Evolutionary conservation across 2,888 invertebrate species (phyloP).

Genomic region (Carpatolechia fugitivella): DNA sequence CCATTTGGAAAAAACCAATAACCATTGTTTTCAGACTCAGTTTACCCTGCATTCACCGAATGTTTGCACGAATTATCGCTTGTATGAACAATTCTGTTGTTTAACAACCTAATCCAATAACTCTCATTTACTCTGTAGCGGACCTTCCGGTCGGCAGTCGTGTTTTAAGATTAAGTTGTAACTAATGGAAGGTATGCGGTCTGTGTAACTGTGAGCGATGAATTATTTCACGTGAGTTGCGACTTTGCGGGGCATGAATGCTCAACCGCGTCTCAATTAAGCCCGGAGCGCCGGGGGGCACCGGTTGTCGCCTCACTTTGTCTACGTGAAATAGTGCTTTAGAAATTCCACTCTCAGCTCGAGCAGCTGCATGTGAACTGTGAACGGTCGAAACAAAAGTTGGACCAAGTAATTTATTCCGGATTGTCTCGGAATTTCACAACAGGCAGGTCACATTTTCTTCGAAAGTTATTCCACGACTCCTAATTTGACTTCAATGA

Average conservation of each 20-base stretch:
- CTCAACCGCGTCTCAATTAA: conserved; percentile 55
- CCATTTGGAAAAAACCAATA: conserved; percentile 69
- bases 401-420: conserved; percentile 48
- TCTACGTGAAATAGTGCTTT: conserved; percentile 48
- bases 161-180: conserved; percentile 25
- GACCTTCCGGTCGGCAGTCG: conserved; percentile 36
- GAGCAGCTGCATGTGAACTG: conserved; percentile 46
- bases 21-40: conserved; percentile 64
- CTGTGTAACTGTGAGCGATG: conserved; percentile 34
- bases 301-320: conserved; percentile 48
- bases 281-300: conserved; percentile 39
- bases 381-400: conserved; percentile 53
- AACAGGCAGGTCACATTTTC: conserved; percentile 32
- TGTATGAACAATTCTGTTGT: conserved; percentile 47
- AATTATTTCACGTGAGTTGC: conserved; percentile 40
- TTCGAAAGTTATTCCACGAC: conserved; percentile 21
- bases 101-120: conserved; percentile 56
- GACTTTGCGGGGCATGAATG: conserved; percentile 36
- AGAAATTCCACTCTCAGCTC: conserved; percentile 42
- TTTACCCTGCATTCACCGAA: conserved; percentile 53
- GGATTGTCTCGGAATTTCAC: conserved; percentile 46
- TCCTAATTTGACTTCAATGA: conserved; percentile 4
- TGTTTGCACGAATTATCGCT: conserved; percentile 63
- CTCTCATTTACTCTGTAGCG: conserved; percentile 41
- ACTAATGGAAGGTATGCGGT: conserved; percentile 44